Conservation (phyloP, 2,797 vertebrate species). For the Myioborus miniatus region DNA sequence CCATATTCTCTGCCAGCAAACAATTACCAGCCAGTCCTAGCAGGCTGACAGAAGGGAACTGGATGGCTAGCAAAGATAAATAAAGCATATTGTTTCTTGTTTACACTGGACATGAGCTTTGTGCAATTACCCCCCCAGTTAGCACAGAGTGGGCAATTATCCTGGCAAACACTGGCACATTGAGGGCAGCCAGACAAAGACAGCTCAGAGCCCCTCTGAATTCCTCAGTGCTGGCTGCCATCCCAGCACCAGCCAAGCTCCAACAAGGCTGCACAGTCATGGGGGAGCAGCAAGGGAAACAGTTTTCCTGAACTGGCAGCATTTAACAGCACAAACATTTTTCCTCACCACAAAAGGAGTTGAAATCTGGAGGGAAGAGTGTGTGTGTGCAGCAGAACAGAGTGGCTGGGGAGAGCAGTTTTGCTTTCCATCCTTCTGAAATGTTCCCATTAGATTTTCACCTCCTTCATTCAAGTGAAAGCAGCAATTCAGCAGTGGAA, state of each 20-base stretch:
- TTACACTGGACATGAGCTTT: conserved; percentile 13
- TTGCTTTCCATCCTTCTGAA: not conserved
- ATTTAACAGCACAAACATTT: conserved; percentile 25
- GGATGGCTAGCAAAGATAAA: not conserved
- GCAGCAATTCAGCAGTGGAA: not conserved
- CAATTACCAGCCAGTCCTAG: not conserved
- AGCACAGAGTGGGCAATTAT: conserved; percentile 5
- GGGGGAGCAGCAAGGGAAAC: conserved; percentile 19
- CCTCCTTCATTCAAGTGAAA: not conserved
- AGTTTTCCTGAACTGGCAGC: conserved; percentile 47
- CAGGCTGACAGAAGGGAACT: not conserved
- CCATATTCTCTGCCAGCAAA: not conserved
- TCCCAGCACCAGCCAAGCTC: not conserved
- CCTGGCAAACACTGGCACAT: conserved; percentile 13
- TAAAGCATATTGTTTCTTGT: conserved; percentile 17
- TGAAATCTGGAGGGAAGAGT: not conserved
- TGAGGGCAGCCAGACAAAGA: conserved; percentile 41
- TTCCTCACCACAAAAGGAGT: conserved; percentile 17
- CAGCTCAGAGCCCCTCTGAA: not conserved
- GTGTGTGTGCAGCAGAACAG: not conserved
- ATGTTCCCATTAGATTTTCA: not conserved
- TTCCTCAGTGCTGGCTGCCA: not conserved
- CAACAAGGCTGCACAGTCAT: conserved; percentile 19
- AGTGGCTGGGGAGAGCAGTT: not conserved
- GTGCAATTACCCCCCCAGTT: not conserved